Percentiles rank a stretch among this genome's conserved stretches.
These are phyloP conservation scores for Phymastichus coffea DNA, from an alignment of 1,140 invertebrate species.

Conservation along the genomic window DNA sequence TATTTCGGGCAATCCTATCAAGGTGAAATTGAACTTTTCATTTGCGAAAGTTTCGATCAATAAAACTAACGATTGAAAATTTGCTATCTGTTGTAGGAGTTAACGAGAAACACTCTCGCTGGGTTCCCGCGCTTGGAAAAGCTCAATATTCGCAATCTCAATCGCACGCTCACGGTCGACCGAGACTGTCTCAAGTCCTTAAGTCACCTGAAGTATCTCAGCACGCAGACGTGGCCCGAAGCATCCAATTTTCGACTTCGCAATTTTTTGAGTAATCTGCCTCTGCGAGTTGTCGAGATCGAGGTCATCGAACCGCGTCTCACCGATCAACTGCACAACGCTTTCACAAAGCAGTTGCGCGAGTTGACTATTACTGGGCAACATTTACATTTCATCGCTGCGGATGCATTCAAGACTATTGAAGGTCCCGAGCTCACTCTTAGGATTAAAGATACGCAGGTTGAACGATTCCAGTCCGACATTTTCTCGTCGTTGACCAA, in stretches of 20 bases:
- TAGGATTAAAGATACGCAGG: slow-evolving; percentile 72
- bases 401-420: slow-evolving; percentile 68
- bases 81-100: slow-evolving; percentile 51
- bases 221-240: slow-evolving; percentile 67
- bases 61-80: neutral
- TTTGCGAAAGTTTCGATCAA: neutral
- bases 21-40: slow-evolving; percentile 45
- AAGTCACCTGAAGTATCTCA: slow-evolving; percentile 61
- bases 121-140: slow-evolving; percentile 53
- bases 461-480: slow-evolving; percentile 73
- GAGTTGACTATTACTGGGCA: slow-evolving; percentile 77
- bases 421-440: slow-evolving; percentile 71
- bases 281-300: slow-evolving; percentile 66
- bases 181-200: slow-evolving; percentile 65
- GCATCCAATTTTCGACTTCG: slow-evolving; percentile 67
- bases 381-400: slow-evolving; percentile 67
- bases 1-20: slow-evolving; percentile 66
- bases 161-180: slow-evolving; percentile 58
- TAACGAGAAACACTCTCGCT: slow-evolving; percentile 59
- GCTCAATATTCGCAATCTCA: slow-evolving; percentile 52
- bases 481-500: slow-evolving; percentile 75
- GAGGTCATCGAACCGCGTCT: slow-evolving; percentile 71
- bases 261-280: slow-evolving; percentile 60
- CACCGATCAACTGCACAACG: slow-evolving; percentile 70
- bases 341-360: slow-evolving; percentile 72